Conservation (phyloP, 1,140 invertebrate genomes). For the Musca domestica region DNA sequence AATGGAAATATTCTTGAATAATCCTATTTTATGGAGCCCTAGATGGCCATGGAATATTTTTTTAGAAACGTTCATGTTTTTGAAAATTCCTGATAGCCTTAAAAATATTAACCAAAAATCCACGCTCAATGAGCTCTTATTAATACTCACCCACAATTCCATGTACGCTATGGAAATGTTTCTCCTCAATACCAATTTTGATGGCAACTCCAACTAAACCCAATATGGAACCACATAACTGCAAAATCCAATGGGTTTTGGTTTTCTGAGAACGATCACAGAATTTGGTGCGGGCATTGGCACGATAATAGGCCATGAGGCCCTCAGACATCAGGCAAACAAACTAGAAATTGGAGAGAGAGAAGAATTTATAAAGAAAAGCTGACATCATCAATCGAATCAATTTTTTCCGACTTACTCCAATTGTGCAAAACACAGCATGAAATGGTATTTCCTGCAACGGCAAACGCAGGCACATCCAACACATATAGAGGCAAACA, state of each 20-base stretch:
- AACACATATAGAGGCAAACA: constrained; percentile 47
- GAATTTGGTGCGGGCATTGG: constrained; percentile 22
- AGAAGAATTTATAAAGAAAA: not conserved
- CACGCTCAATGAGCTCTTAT: not conserved
- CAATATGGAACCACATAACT: constrained; percentile 22
- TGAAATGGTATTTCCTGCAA: constrained; percentile 38
- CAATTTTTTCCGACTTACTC: constrained; percentile 22
- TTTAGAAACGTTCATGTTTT: no score
- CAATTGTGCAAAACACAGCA: constrained; percentile 44
- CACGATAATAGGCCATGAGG: constrained; percentile 27
- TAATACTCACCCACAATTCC: constrained; percentile 24
- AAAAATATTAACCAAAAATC: no score
- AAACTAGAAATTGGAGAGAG: constrained; percentile 22
- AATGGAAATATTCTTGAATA: no score
- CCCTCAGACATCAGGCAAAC: constrained; percentile 29
- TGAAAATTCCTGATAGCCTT: no score
- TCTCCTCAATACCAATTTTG: constrained; percentile 19
- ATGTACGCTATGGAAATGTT: constrained; percentile 25
- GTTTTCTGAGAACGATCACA: constrained; percentile 23
- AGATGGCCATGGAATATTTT: no score
- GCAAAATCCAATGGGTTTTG: constrained; percentile 28
- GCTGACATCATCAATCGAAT: not conserved
- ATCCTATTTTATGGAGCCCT: no score
- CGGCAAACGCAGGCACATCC: constrained; percentile 39
- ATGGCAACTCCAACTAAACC: constrained; percentile 24